These are phyloP conservation scores for Hemiscyllium ocellatum DNA, from an alignment of 2,113 vertebrate species.

Conservation along the genomic window DNA sequence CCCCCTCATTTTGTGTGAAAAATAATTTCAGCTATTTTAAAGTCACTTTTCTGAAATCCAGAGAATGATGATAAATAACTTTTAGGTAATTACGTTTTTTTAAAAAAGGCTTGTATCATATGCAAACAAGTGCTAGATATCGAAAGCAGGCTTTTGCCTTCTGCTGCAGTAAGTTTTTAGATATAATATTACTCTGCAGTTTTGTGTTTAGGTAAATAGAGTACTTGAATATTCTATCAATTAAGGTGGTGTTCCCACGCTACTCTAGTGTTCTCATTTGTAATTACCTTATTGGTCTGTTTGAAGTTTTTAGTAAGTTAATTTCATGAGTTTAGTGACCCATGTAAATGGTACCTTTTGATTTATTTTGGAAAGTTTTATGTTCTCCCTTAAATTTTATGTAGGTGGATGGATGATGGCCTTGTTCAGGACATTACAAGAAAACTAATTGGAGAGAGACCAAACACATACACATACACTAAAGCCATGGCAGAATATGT, in stretches of 20 bases:
- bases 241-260: too few species aligned
- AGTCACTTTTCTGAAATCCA: not conserved
- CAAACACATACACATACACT: slow-evolving; percentile 91
- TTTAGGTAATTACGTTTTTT: not conserved
- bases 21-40: not conserved
- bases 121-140: not conserved
- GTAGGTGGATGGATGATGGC: slow-evolving; percentile 94
- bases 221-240: not conserved
- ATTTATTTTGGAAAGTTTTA: not conserved
- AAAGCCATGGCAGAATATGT: slow-evolving; percentile 92
- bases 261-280: not conserved
- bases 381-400: not conserved
- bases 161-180: not conserved
- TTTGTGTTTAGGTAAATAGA: not conserved
- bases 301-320: not conserved
- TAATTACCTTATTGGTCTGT: not conserved
- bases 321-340: not conserved
- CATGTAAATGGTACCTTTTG: not conserved
- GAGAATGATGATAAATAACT: not conserved
- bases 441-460: slow-evolving; percentile 79
- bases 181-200: not conserved
- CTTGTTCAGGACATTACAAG: slow-evolving; percentile 84
- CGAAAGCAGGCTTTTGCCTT: not conserved
- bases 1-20: not conserved
- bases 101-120: not conserved